Conservation (phyloP, 2,113 vertebrate species). For the Brachyhypopomus gauderio region DNA sequence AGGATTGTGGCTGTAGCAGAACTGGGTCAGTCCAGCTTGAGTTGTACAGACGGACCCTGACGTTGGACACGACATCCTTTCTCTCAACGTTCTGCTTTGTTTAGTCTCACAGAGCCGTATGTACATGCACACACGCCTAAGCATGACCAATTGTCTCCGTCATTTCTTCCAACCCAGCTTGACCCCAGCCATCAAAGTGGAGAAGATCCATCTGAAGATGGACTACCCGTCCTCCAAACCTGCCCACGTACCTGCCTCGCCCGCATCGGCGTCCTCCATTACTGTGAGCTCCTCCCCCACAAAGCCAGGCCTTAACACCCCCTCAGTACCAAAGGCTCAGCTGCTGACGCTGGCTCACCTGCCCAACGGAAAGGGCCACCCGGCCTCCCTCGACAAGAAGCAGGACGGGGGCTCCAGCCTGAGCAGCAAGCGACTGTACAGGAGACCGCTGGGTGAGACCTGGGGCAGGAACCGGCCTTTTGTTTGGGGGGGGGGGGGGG, state of each 20-base stretch:
- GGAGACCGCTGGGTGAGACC: conserved; percentile 89
- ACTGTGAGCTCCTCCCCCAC: conserved; percentile 95
- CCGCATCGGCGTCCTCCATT: conserved; percentile 86
- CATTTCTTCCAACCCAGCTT: conserved; percentile 75
- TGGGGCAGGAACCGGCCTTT: not conserved
- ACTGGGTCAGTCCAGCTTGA: too few relatives aligned
- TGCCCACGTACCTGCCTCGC: conserved; percentile 83
- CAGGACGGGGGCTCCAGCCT: conserved; percentile 83
- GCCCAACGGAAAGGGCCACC: conserved; percentile 96
- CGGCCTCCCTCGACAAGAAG: conserved; percentile 90
- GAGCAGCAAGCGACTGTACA: conserved; percentile 92
- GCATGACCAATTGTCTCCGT: not conserved
- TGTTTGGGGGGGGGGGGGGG: too few relatives aligned
- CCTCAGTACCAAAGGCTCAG: conserved; percentile 99
- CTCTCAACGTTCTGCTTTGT: too few relatives aligned
- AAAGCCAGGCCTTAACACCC: conserved; percentile 99
- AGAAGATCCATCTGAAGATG: conserved; percentile 91
- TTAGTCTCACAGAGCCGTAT: too few relatives aligned
- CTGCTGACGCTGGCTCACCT: conserved; percentile 93
- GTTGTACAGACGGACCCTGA: too few relatives aligned
- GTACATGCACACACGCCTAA: not conserved
- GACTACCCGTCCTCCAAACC: conserved; percentile 89
- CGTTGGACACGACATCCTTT: too few relatives aligned
- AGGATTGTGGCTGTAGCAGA: too few relatives aligned
- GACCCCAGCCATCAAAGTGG: conserved; percentile 91